phyloP scores from a whole-genome alignment of 1,140 invertebrate genomes.

The Heliconius hermathena region DNA sequence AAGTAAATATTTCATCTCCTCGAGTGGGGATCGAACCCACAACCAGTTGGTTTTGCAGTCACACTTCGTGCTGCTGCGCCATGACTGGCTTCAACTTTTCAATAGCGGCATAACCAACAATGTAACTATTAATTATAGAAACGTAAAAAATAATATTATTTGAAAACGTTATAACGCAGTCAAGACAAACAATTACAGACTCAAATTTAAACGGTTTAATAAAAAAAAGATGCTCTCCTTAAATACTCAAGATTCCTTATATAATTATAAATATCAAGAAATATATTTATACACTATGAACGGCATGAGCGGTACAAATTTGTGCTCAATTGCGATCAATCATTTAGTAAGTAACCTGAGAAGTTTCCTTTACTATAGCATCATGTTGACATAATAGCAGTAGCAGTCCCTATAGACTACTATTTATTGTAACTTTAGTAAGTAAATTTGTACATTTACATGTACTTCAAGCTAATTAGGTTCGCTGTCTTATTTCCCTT shows the following conservation, averaged over 20 bases:
- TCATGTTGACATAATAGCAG: neutral
- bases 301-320: neutral
- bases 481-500: constrained; percentile 2
- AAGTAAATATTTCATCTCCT: too few relatives aligned
- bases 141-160: too few relatives aligned
- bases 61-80: too few relatives aligned
- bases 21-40: too few relatives aligned
- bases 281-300: neutral
- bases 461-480: neutral
- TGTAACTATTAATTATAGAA: too few relatives aligned
- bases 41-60: too few relatives aligned
- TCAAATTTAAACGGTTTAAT: too few relatives aligned
- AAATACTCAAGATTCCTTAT: neutral
- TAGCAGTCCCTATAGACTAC: neutral
- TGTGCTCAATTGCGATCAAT: neutral
- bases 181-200: too few relatives aligned
- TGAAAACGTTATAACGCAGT: too few relatives aligned
- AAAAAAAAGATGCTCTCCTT: too few relatives aligned
- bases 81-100: too few relatives aligned
- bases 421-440: constrained; percentile 4
- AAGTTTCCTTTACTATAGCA: neutral
- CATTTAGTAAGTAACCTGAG: neutral
- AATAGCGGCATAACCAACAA: neutral
- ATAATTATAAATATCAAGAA: neutral
- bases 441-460: constrained; percentile 5